Evolutionary conservation across 2,888 invertebrate genomes (phyloP), one percentile per base, ranked within the genome.

Genomic region (Sisyra nigra): DNA sequence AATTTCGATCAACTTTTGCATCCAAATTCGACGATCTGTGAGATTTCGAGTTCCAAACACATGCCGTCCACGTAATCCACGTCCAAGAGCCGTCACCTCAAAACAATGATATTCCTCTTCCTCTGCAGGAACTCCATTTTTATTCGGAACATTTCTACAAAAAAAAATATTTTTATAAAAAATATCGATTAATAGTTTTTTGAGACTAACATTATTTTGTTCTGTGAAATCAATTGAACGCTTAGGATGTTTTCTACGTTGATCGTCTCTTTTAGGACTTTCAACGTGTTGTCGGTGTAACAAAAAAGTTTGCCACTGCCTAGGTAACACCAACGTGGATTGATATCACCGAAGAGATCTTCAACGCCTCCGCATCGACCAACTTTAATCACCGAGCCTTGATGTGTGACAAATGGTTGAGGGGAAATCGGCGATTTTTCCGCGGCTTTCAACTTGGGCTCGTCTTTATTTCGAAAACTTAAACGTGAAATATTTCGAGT

Each of bases 1-100:
- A 51, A 78, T 75, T 57, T 86, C 83, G 1, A 82, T 69, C 15
- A 87, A 67, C 55, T 79, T 80, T 56, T 85, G 85, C 61, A 84
- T 80, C 87, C 87, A 88, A 46, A 74, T 65, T 13, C 72, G 59
- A 15, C 74, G 61, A 48, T 74, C 74, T 0, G 67, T 60, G 5
- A 67, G 65, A 48, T 68, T 72, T 33, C 61, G 56, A 48, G 71
- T 69, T 35, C 73, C 72, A 51, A 73, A 74, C 9, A 72, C 59
- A 11, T 74, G 59, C 47, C 72, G 62, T 50, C 75, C 66, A 13
- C 71, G 63, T 1, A 57, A 50, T 41, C 56, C 62, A 47, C 66
- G 67, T 9, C 59, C 60, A 4, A 67, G 61, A n/a, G 69, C 61
- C 48, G 65, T 68, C 45, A 79, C 50, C 60, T 77, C 76, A 53